Percentiles rank a stretch among this genome's conserved stretches.
Conservation (phyloP, 2,888 invertebrate species). For the Elysia crispata region DNA sequence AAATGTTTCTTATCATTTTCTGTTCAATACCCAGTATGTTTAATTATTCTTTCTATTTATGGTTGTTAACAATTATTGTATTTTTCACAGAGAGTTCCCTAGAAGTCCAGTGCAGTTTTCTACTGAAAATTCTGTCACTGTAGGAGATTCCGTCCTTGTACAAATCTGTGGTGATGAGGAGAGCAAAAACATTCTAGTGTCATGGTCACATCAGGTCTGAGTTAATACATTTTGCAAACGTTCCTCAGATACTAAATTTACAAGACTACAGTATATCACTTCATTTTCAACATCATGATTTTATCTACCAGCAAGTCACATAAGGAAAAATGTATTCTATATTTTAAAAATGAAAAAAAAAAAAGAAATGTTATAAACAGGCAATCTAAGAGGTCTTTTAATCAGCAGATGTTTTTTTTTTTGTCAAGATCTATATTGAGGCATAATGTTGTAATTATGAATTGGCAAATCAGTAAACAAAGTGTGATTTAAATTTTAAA, state of each 20-base stretch:
- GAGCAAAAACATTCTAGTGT: slow-evolving; percentile 91
- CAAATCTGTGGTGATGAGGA: slow-evolving; percentile 91
- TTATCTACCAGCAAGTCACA: not conserved
- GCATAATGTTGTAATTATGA: not conserved
- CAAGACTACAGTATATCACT: not conserved
- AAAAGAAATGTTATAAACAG: too few relatives aligned
- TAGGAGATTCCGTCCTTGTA: slow-evolving; percentile 91
- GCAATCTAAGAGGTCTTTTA: too few relatives aligned
- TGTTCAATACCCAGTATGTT: too few relatives aligned
- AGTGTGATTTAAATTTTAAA: too few relatives aligned
- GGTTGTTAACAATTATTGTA: too few relatives aligned
- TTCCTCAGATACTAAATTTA: not conserved
- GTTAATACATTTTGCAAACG: not conserved
- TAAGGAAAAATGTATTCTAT: too few relatives aligned
- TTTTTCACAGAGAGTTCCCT: slow-evolving; percentile 81
- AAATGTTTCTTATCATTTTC: too few relatives aligned
- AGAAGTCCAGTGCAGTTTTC: slow-evolving; percentile 90
- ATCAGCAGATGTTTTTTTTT: not conserved
- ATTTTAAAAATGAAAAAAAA: too few relatives aligned
- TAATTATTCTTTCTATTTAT: too few relatives aligned
- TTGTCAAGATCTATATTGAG: too few relatives aligned
- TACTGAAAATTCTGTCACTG: slow-evolving; percentile 87
- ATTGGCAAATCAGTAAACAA: too few relatives aligned
- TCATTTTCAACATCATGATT: not conserved
- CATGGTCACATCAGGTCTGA: slow-evolving; percentile 88